Evolutionary conservation across 37 sponge, comb jelly and placozoan genomes (phyloP), one percentile per base, ranked within the genome.

Genomic region (Beroe forskalii): DNA sequence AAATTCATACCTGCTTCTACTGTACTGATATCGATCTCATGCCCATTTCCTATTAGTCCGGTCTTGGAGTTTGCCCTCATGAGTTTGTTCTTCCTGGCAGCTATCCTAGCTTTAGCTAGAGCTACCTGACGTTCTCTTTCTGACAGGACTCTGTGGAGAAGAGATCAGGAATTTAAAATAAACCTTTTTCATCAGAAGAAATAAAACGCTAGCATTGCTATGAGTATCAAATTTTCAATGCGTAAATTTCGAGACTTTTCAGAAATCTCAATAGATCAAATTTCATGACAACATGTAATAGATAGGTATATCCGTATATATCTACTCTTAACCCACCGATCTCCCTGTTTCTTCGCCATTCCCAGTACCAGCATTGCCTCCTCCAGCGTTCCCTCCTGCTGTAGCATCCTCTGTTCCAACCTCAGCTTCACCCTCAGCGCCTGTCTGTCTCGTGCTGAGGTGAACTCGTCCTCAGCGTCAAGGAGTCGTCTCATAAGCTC

Each of bases 401-500:
- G 36, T 9, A 62, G 42, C 41, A 23, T 90, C 67, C 37, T 62
- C 48, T 62, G 55, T 17, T 90, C 63, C 41, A 90, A 64, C 30
- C 90, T 33, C 67, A 90, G 25, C 36, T 64, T 62, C 2, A 90
- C 66, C 41, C 55, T 32, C 90, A 66, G 32, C 6, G 90, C 90
- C 42, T 90, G 90, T 37, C 90, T 17, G 14, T 90, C 90, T 14
- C 64, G 25, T 2, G 41, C 90, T 17, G 64, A 8, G 1, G 41
- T 23, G 90, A 64, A 62, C 67, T 90, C 60, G 31, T 64, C 64
- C 28, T 35, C 90, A 19, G 62, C 24, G 27, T 36, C 64, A 14
- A 19, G 90, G 67, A 90, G 90, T 35, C 33, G 41, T 20, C 19
- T 36, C 90, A 90, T 66, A 9, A 90, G 62, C 90, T 25, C 90